Percentiles rank a stretch among this genome's conserved stretches.
Conservation (phyloP, 2,888 invertebrate species). For the Hedychridium roseum region DNA sequence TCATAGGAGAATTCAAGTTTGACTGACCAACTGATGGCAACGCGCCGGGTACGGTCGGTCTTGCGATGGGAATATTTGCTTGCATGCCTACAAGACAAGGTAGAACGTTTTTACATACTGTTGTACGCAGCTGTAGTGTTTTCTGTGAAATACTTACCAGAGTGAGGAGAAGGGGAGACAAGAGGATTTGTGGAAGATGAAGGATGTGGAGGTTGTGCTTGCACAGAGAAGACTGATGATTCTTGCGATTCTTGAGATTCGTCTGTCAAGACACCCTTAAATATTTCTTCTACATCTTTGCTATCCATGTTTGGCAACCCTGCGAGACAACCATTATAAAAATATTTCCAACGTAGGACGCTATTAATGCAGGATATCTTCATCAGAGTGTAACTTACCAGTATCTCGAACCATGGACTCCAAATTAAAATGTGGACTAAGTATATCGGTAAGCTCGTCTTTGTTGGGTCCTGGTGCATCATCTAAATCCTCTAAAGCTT, state of each 20-base stretch:
- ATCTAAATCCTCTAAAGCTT: conserved; percentile 65
- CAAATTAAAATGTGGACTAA: conserved; percentile 76
- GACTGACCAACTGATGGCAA: conserved; percentile 66
- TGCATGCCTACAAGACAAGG: conserved; percentile 28
- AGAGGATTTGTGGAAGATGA: conserved; percentile 56
- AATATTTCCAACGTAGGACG: conserved; percentile 1
- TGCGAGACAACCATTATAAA: conserved; percentile 25
- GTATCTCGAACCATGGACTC: conserved; percentile 77
- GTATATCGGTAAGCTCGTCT: conserved; percentile 75
- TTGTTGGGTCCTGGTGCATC: conserved; percentile 70
- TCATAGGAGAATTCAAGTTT: conserved; percentile 73
- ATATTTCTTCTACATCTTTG: conserved; percentile 91
- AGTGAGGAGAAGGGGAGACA: conserved; percentile 61
- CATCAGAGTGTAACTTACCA: conserved; percentile 44
- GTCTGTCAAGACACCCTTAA: conserved; percentile 88
- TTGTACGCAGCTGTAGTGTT: too few species aligned
- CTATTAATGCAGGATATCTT: neutral
- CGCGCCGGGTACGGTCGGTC: conserved; percentile 64
- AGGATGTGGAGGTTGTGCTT: conserved; percentile 51
- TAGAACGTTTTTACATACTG: neutral
- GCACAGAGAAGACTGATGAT: conserved; percentile 68
- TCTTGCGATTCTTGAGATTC: conserved; percentile 83
- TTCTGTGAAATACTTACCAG: conserved; percentile 45
- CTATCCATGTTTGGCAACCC: conserved; percentile 86
- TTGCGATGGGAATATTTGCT: conserved; percentile 45